Percentiles rank a stretch among this genome's conserved stretches.
phyloP scores from a whole-genome alignment of 92 coral and sea anemone species.

The Porites rus region DNA sequence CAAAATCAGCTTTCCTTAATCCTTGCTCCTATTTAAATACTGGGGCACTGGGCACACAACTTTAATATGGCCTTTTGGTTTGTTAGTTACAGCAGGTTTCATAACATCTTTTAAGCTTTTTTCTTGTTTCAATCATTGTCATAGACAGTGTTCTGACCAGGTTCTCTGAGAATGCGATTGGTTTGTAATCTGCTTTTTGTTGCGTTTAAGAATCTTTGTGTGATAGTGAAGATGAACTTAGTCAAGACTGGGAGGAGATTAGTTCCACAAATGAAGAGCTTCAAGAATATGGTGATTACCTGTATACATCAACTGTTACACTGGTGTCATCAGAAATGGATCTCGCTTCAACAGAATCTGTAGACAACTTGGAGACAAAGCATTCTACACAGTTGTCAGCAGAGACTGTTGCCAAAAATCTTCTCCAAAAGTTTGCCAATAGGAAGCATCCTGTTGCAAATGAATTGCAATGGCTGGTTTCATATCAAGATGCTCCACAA shows the following conservation, averaged over 20 bases:
- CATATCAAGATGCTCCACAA: conserved; percentile 96
- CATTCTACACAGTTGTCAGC: conserved; percentile 89
- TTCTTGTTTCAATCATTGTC: no score
- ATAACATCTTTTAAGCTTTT: no score
- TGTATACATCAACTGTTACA: conserved; percentile 63
- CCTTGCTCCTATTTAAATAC: no score
- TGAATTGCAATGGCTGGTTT: conserved; percentile 95
- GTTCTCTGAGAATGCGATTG: no score
- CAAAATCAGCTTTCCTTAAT: no score
- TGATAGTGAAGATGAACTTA: conserved; percentile 57
- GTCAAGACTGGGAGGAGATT: conserved; percentile 84
- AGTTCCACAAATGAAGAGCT: conserved; percentile 42
- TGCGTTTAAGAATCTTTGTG: conserved; percentile 14
- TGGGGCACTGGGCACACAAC: no score
- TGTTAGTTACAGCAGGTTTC: no score
- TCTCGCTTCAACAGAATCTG: not conserved
- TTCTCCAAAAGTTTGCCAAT: conserved; percentile 90
- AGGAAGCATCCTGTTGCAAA: conserved; percentile 92
- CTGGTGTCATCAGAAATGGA: conserved; percentile 37
- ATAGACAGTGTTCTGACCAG: no score
- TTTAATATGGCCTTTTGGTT: no score
- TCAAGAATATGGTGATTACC: conserved; percentile 17
- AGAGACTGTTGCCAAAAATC: conserved; percentile 91
- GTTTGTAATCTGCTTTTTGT: not conserved
- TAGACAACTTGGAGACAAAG: conserved; percentile 53